Conservation (phyloP, 2,113 vertebrate species). For the Chaetodon trifascialis region DNA sequence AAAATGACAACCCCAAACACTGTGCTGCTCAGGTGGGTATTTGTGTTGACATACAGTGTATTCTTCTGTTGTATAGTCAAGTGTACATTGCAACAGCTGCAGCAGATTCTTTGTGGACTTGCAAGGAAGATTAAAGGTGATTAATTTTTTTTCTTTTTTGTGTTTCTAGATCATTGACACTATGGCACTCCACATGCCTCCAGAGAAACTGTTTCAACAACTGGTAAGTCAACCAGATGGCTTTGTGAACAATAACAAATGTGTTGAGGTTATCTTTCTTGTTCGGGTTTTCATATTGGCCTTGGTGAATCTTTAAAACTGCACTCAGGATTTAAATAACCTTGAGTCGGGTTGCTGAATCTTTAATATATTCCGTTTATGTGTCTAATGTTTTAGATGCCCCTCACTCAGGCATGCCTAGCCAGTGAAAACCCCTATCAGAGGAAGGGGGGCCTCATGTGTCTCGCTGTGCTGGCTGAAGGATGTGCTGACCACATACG, state of each 20-base stretch:
- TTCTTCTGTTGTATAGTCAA: background rate
- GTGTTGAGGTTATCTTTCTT: no score
- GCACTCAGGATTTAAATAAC: background rate
- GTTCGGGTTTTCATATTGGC: background rate
- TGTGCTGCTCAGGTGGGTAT: slow-evolving; percentile 88
- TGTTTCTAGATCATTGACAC: slow-evolving; percentile 89
- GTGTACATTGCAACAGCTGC: background rate
- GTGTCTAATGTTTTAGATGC: slow-evolving; percentile 79
- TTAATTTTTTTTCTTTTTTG: background rate
- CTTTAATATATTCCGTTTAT: background rate
- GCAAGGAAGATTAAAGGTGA: background rate
- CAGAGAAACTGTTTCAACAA: slow-evolving; percentile 90
- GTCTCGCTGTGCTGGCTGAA: slow-evolving; percentile 91
- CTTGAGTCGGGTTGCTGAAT: background rate
- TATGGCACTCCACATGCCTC: slow-evolving; percentile 90
- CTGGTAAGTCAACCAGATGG: slow-evolving; percentile 81
- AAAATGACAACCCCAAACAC: slow-evolving; percentile 88
- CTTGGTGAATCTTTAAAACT: background rate
- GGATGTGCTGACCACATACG: slow-evolving; percentile 93
- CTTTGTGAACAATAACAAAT: background rate
- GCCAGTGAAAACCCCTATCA: slow-evolving; percentile 86
- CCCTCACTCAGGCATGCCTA: slow-evolving; percentile 86
- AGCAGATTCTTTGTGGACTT: background rate
- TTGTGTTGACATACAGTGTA: background rate
- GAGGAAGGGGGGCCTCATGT: slow-evolving; percentile 90